A percentile compares a stretch with the other conserved stretches of the same genome.
These are phyloP conservation scores for Orthonevra nobilis DNA, from an alignment of 2,888 invertebrate species.

Conservation along the genomic window DNA sequence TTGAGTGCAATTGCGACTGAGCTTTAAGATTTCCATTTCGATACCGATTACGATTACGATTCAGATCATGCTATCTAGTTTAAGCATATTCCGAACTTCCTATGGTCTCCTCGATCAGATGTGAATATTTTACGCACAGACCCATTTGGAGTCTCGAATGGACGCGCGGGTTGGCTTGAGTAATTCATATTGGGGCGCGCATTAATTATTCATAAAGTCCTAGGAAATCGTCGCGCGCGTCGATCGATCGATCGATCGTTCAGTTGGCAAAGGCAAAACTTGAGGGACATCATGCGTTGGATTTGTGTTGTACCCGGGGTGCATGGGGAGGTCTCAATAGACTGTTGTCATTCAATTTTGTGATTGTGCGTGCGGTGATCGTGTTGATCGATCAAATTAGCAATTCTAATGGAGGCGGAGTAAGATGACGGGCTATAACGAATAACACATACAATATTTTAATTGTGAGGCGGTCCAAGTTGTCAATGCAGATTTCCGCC, in stretches of 20 bases:
- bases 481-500: constrained; percentile 62
- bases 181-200: constrained; percentile 67
- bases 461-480: constrained; percentile 40
- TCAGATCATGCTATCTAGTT: constrained; percentile 69
- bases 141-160: constrained; percentile 42
- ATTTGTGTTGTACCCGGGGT: too few species aligned
- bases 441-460: constrained; percentile 31
- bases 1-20: too few species aligned
- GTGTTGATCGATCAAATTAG: constrained; percentile 50
- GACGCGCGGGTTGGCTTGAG: constrained; percentile 1
- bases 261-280: constrained; percentile 36
- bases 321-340: constrained; percentile 37
- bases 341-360: neutral
- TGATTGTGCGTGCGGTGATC: constrained; percentile 13
- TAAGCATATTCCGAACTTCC: constrained; percentile 67
- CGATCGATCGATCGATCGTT: constrained; percentile 45
- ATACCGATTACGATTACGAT: constrained; percentile 47
- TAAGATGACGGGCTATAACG: neutral
- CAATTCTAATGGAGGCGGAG: constrained; percentile 56
- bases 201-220: constrained; percentile 67
- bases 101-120: constrained; percentile 41
- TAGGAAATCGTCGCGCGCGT: constrained; percentile 28
- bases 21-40: constrained; percentile 4
- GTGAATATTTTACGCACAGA: constrained; percentile 61
- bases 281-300: too few species aligned